These are phyloP conservation scores for Drosophila gunungcola DNA, from an alignment of 1,140 invertebrate genomes.

Conservation along the genomic window DNA sequence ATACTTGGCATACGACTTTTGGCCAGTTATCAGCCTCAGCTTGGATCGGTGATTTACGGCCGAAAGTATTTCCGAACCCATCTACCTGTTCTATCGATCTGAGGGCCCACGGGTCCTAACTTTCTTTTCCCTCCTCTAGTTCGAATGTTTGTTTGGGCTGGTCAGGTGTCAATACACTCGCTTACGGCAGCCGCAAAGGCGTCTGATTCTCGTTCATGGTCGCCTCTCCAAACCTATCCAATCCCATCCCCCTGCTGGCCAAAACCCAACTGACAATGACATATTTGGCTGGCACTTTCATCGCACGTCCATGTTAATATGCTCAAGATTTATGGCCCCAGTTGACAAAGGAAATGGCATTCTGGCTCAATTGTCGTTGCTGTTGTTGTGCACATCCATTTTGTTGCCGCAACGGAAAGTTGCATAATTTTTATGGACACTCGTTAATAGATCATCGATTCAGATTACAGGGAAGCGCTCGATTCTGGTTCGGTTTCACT, in stretches of 20 bases:
- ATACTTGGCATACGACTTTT: conserved; percentile 54
- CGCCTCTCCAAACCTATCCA: conserved; percentile 7
- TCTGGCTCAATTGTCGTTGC: conserved; percentile 48
- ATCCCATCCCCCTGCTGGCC: conserved; percentile 9
- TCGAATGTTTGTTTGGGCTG: conserved; percentile 56
- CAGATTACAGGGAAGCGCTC: conserved; percentile 58
- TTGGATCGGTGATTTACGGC: conserved; percentile 67
- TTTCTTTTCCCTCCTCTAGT: conserved; percentile 28
- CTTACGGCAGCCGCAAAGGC: conserved; percentile 69
- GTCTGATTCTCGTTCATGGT: conserved; percentile 22
- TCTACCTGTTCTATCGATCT: conserved; percentile 43
- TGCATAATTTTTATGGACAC: conserved; percentile 78
- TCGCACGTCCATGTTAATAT: conserved; percentile 82
- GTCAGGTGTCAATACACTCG: conserved; percentile 77
- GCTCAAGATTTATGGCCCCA: conserved; percentile 71
- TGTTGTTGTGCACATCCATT: conserved; percentile 57
- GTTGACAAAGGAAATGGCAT: conserved; percentile 78
- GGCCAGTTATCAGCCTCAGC: conserved; percentile 67
- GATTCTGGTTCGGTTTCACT: conserved; percentile 27
- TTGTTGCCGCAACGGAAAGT: conserved; percentile 60
- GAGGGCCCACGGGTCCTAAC: conserved; percentile 11
- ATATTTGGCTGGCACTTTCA: conserved; percentile 82
- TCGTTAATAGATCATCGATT: conserved; percentile 80
- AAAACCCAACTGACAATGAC: conserved; percentile 70
- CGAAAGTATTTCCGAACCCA: conserved; percentile 51